A percentile compares a stretch with the other conserved stretches of the same genome.
phyloP scores from a whole-genome alignment of 2,888 invertebrate species.

The Rotaria magnacalcarata region DNA sequence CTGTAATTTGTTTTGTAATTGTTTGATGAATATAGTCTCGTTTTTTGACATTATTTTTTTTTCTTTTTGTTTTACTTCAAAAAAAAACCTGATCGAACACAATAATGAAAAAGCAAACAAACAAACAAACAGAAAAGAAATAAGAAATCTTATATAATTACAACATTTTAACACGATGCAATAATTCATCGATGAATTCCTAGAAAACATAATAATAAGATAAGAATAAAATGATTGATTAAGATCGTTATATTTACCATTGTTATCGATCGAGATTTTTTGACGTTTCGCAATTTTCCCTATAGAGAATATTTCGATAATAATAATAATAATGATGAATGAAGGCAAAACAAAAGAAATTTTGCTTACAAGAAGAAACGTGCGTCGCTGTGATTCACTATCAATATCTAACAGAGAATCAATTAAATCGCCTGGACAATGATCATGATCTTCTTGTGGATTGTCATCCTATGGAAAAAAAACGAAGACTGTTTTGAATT shows the following conservation, averaged over 20 bases:
- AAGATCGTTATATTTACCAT: not conserved
- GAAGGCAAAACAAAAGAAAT: too few relatives aligned
- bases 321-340: not conserved
- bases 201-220: conserved; percentile 6
- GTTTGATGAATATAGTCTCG: not conserved
- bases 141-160: conserved; percentile 24
- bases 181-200: conserved; percentile 44
- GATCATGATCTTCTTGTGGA: conserved; percentile 45
- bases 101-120: not conserved
- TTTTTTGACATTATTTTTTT: not conserved
- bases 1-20: not conserved
- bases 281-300: conserved; percentile 25
- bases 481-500: not conserved
- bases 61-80: not conserved
- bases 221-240: not conserved
- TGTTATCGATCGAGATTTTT: conserved; percentile 31
- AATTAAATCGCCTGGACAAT: conserved; percentile 45
- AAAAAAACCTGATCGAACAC: not conserved
- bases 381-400: conserved; percentile 76
- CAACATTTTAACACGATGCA: conserved; percentile 44
- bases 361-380: conserved; percentile 54
- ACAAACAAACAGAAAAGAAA: not conserved
- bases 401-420: conserved; percentile 76
- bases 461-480: conserved; percentile 38
- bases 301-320: not conserved